Conservation (phyloP, 2,888 invertebrate species). For the Branchipolynoe longqiensis region DNA sequence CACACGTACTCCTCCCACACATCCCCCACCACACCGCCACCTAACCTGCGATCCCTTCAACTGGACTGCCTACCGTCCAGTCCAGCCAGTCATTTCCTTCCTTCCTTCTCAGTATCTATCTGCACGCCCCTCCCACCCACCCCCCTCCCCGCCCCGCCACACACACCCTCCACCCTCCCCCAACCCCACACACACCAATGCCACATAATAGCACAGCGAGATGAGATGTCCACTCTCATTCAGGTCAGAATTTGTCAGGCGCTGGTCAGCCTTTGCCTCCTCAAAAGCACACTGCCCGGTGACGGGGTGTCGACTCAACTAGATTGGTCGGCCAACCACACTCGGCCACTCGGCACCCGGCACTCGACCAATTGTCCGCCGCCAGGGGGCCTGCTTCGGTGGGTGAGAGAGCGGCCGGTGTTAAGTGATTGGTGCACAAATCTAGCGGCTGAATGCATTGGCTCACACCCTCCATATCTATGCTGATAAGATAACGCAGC, state of each 20-base stretch:
- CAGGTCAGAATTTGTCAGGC: conserved; percentile 7
- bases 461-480: conserved; percentile 16
- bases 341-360: no score
- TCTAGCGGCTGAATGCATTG: conserved; percentile 13
- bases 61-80: no score
- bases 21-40: no score
- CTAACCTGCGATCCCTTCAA: no score
- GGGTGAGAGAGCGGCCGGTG: not conserved
- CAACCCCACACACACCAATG: no score
- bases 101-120: no score
- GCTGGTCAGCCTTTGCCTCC: not conserved
- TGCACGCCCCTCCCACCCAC: no score
- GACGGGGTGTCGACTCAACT: conserved; percentile 15
- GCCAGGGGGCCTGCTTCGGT: not conserved
- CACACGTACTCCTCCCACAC: no score
- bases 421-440: conserved; percentile 41
- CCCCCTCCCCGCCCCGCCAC: no score
- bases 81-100: no score
- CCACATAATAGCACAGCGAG: no score
- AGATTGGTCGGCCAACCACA: conserved; percentile 17
- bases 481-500: conserved; percentile 18
- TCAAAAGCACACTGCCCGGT: not conserved
- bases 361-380: not conserved
- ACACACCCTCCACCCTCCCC: no score
- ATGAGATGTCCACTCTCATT: conserved; percentile 39